Base-by-base conservation (phyloP, 2,113 vertebrate genomes). In the Brachirus orientalis region DNA sequence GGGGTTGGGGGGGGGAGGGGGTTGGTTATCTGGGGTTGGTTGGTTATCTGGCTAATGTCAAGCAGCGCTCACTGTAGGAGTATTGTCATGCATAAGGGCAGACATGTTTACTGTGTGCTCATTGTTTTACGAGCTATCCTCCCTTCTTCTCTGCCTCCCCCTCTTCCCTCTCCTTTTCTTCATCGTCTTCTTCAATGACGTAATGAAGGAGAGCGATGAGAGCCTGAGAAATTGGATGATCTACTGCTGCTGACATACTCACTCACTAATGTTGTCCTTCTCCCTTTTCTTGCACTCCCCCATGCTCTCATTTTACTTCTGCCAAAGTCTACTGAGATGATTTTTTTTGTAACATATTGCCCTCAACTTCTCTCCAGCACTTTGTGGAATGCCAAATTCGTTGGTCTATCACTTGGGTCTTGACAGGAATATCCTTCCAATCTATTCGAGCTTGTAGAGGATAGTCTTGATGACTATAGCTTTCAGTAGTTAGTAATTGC, bases 91-190 rank as follows among this genome's bases (percentile, higher is more conserved):
- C 93, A 90, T 90, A 90, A 82, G 89, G 80, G 88, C 79, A 93
- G 95, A 95, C 94, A 92, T 96, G 94, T 96, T 96, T 95, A 94
- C 95, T 94, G 93, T 94, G 88, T 91, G 93, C 90, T 83, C 72
- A 72, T 88, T 94, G 90, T 92, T 95, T 96, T 95, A 95, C 94
- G 93, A 95, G 91, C 93, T 88, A 93, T 85, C 88, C 91, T 35
- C 75, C 79, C 65, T 55, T 44, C 55, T 55, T 45, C 37, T 16
- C 58, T 7, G 17, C 53, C 64, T 79, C 64, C 57, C 36, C 35
- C 54, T 69, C 52, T 57, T 72, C 58, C 88, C 53, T 48, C 48
- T 64, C 56, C 17, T 57, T 36, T 28, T 72, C 48, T 51, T 65
- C 61, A 52, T 71, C 61, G 18, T 69, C 75, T 50, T 79, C 65